Conservation (phyloP, 2,888 invertebrate genomes). For the Drosophila neutralis region DNA sequence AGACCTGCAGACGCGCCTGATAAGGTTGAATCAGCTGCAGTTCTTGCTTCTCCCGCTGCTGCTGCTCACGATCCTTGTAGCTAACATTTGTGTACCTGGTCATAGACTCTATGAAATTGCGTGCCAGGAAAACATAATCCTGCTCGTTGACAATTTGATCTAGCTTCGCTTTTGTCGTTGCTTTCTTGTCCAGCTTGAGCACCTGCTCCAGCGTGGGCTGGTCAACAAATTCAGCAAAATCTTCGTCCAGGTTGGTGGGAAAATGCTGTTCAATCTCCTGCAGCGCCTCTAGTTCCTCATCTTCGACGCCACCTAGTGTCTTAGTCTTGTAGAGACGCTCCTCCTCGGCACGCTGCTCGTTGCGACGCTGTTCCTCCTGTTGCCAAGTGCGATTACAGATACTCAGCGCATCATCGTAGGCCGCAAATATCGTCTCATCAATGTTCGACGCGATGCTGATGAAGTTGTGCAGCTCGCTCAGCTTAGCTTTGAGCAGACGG, state of each 20-base stretch:
- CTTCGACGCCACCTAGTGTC: conserved; percentile 88
- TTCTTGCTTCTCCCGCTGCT: conserved; percentile 3
- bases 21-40: conserved; percentile 73
- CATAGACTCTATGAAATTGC: conserved; percentile 81
- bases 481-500: conserved; percentile 88
- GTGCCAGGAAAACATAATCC: conserved; percentile 79
- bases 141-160: conserved; percentile 77
- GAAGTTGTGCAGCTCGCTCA: conserved; percentile 89
- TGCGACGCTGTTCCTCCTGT: conserved; percentile 89
- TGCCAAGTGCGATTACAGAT: conserved; percentile 91
- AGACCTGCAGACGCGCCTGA: conserved; percentile 79
- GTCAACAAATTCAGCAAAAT: conserved; percentile 89
- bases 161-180: conserved; percentile 69
- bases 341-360: conserved; percentile 89
- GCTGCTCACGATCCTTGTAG: conserved; percentile 58
- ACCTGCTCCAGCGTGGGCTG: conserved; percentile 85
- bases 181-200: conserved; percentile 81
- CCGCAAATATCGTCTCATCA: conserved; percentile 84
- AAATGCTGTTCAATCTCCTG: conserved; percentile 89
- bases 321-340: conserved; percentile 91
- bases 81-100: conserved; percentile 72
- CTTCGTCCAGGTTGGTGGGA: conserved; percentile 88
- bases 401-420: conserved; percentile 86
- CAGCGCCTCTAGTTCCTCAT: conserved; percentile 89
- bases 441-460: conserved; percentile 86